A percentile compares a stretch with the other conserved stretches of the same genome.
Conservation (phyloP, 2,113 vertebrate genomes). For the Amblyornis subalaris region DNA sequence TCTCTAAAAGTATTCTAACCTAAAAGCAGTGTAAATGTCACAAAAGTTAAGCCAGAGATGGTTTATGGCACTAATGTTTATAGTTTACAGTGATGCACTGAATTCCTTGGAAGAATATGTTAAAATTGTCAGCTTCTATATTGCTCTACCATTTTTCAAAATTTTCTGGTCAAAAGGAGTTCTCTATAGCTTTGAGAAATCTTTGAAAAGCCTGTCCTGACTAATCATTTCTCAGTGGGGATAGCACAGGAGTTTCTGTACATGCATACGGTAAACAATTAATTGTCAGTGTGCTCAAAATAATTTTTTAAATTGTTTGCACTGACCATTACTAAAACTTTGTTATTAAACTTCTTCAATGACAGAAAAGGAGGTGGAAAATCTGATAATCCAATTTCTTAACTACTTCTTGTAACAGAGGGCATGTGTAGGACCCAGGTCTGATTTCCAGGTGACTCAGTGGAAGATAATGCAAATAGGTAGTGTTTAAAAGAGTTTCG, state of each 20-base stretch:
- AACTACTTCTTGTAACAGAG: not conserved
- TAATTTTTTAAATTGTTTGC: not conserved
- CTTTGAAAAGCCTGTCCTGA: not conserved
- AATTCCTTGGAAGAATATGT: not conserved
- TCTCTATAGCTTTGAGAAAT: not conserved
- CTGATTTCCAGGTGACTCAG: not conserved
- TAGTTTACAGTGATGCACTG: not conserved
- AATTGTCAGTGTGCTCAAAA: not conserved
- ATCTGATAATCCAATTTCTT: not conserved
- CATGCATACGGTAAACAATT: not conserved
- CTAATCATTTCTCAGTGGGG: not conserved
- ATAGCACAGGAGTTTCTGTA: not conserved
- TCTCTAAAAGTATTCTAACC: not conserved
- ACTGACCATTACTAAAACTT: not conserved
- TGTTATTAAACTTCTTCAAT: not conserved
- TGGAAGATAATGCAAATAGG: not conserved
- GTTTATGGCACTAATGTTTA: not conserved
- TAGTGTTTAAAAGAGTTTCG: not conserved
- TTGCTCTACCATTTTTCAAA: not conserved
- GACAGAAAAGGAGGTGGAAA: not conserved
- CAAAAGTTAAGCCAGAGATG: not conserved
- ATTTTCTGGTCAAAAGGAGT: not conserved
- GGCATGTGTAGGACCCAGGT: not conserved
- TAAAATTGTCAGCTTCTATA: not conserved
- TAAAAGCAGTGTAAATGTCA: not conserved